Percentiles rank a stretch among this genome's conserved stretches.
These are phyloP conservation scores for Leistus spinibarbis DNA, from an alignment of 2,888 invertebrate genomes.

Conservation along the genomic window DNA sequence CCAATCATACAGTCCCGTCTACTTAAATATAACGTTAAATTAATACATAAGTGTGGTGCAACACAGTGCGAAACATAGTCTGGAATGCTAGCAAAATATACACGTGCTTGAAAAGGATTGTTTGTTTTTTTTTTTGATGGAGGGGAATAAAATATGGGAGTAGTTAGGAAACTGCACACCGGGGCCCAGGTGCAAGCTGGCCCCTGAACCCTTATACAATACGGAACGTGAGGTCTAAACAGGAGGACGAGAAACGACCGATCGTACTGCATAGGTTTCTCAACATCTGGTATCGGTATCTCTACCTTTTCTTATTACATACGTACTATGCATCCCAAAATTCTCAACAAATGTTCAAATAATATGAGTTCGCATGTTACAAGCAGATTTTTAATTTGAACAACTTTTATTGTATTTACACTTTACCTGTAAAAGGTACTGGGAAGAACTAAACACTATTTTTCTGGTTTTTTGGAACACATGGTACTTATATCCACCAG, in stretches of 20 bases:
- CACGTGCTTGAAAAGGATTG: conserved; percentile 27
- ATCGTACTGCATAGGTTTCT: background rate
- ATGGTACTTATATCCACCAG: background rate
- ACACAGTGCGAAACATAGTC: conserved; percentile 37
- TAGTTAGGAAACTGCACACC: background rate
- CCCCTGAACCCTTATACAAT: conserved; percentile 1
- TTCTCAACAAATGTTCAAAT: too few relatives aligned
- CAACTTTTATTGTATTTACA: too few relatives aligned
- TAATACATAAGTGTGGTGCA: conserved; percentile 37
- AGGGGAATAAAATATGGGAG: background rate
- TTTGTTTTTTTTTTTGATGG: background rate
- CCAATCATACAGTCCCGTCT: conserved; percentile 37
- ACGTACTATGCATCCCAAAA: too few relatives aligned
- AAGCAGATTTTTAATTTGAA: too few relatives aligned
- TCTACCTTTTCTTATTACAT: too few relatives aligned
- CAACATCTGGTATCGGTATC: background rate
- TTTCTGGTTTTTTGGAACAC: too few relatives aligned
- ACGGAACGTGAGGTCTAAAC: conserved; percentile 6
- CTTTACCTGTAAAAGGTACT: too few relatives aligned
- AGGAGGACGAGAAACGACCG: background rate
- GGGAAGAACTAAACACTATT: too few relatives aligned
- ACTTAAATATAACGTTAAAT: conserved; percentile 35
- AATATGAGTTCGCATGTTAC: too few relatives aligned
- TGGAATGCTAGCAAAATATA: conserved; percentile 38
- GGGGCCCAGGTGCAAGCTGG: background rate